Evolutionary conservation across 2,888 invertebrate species (phyloP), one percentile per base, ranked within the genome.

Genomic region (Pterobdella sp.): DNA sequence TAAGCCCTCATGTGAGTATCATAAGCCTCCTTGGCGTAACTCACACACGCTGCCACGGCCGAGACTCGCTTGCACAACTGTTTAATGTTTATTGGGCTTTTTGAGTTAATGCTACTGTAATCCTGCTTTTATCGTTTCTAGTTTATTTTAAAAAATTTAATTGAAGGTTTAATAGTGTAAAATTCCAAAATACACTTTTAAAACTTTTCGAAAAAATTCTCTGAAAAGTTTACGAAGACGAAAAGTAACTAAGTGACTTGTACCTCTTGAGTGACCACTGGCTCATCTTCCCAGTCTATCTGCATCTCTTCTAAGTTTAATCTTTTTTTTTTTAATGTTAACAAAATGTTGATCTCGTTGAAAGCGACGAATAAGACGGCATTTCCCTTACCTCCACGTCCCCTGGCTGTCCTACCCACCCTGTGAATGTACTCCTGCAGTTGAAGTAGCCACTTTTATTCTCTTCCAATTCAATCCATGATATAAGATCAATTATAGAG

Each of bases 221-320:
- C n/a, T n/a, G n/a, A n/a, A n/a, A n/a, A n/a, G n/a, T n/a, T n/a
- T n/a, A n/a, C n/a, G n/a, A n/a, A n/a, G n/a, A n/a, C n/a, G n/a
- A n/a, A n/a, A n/a, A n/a, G n/a, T n/a, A n/a, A n/a, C n/a, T n/a
- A n/a, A n/a, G n/a, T n/a, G n/a, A n/a, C n/a, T 67, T 82, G 80
- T 80, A 93, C 93, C 89, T 95, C 95, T 66, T 91, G 84, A 75
- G 98, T 97, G 81, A 98, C 95, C 84, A 98, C 93, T 0, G 94
- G 90, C 74, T 98, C 90, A 87, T 97, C 97, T 80, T 88, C 90
- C 96, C 96, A 97, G 0, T 93, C 91, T 84, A 98, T 95, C 81
- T 97, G 95, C 81, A 94, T 97, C 84, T 98, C 97, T 81, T 94
- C 94, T 34, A 99, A 87, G 0, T 94, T 91, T 0, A 99, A 94